Evolutionary conservation across 2,113 vertebrate genomes (phyloP).

Genomic region (Mesembrinibis cayennensis): DNA sequence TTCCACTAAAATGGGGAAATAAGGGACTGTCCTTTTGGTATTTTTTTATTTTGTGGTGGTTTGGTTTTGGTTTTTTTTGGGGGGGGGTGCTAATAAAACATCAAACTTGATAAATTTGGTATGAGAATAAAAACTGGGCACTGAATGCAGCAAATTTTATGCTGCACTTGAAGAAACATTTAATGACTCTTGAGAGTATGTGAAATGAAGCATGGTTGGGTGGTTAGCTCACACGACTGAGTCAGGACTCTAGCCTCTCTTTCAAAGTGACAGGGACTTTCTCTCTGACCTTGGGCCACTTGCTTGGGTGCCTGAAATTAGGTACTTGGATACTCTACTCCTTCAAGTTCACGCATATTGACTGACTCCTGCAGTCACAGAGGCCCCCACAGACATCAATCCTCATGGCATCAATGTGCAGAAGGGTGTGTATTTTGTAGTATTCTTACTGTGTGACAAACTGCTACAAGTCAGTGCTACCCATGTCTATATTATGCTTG

Average conservation of each 20-base stretch:
- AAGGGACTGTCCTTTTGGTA: background rate
- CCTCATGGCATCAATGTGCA: background rate
- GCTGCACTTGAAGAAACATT: background rate
- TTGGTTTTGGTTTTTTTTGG: background rate
- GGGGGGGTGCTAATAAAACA: background rate
- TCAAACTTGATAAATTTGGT: background rate
- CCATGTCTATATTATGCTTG: background rate
- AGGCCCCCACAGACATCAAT: background rate
- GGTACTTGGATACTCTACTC: background rate
- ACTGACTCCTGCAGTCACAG: background rate
- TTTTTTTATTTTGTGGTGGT: background rate
- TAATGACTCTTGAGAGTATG: background rate
- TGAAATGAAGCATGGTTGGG: background rate
- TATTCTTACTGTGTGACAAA: background rate
- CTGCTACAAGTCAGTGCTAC: background rate
- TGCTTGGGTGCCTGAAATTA: background rate
- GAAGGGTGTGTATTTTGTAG: background rate
- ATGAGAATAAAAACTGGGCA: background rate
- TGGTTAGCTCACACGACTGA: background rate
- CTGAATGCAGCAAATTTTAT: background rate
- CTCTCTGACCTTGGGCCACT: slow-evolving; percentile 1
- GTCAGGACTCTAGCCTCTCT: background rate
- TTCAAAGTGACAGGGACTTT: background rate
- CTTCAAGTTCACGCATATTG: accelerated
- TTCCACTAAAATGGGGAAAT: background rate